Conservation (phyloP, 2,888 invertebrate species). For the Patella ulyssiponensis region DNA sequence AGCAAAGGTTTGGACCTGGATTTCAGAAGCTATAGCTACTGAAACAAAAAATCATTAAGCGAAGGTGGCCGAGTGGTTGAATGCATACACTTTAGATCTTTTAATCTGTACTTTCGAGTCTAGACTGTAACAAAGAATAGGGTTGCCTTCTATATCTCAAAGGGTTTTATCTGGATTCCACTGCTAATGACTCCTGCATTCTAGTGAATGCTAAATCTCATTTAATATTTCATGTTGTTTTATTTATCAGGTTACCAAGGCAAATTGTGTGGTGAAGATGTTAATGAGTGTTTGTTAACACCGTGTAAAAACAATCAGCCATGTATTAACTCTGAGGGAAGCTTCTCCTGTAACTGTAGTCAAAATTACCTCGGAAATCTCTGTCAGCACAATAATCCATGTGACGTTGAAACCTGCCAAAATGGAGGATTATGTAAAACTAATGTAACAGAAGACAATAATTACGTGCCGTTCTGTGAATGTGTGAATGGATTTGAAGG, state of each 20-base stretch:
- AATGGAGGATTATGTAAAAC: constrained; percentile 47
- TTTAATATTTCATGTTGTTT: not conserved
- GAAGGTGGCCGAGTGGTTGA: too few species aligned
- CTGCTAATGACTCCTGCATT: too few species aligned
- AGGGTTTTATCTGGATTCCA: too few species aligned
- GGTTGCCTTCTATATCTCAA: too few species aligned
- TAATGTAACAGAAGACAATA: constrained; percentile 22
- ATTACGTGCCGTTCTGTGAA: constrained; percentile 40
- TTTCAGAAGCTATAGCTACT: too few species aligned
- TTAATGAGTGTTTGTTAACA: constrained; percentile 52
- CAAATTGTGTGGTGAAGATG: constrained; percentile 47
- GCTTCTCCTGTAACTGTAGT: constrained; percentile 62
- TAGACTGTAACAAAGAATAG: too few species aligned
- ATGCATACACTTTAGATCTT: too few species aligned
- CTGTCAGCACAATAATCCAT: constrained; percentile 77
- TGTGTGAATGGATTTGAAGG: constrained; percentile 61
- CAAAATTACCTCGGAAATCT: constrained; percentile 81
- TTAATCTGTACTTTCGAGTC: too few species aligned
- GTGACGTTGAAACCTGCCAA: constrained; percentile 44
- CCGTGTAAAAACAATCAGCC: constrained; percentile 83
- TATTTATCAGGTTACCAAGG: constrained; percentile 76
- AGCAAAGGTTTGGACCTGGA: too few species aligned
- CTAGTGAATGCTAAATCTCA: too few species aligned
- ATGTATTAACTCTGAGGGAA: constrained; percentile 81
- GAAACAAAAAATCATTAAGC: too few species aligned